A percentile compares a stretch with the other conserved stretches of the same genome.
phyloP scores from a whole-genome alignment of 2,113 vertebrate genomes.

The Miniopterus natalensis region DNA sequence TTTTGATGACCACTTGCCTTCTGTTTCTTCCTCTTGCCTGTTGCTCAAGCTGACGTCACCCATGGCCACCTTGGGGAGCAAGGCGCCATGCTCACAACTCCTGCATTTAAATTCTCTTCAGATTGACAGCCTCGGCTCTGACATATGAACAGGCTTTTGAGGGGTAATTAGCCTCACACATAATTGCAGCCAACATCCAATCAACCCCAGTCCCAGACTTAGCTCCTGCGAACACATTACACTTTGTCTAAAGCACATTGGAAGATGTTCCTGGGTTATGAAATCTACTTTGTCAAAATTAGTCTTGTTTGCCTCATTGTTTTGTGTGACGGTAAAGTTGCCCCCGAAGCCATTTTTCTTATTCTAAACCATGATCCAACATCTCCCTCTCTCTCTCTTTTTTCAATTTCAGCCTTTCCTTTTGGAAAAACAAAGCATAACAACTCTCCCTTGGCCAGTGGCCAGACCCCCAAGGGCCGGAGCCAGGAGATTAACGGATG shows the following conservation, averaged over 20 bases:
- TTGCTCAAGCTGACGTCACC: neutral
- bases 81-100: neutral
- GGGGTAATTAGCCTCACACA: neutral
- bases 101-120: neutral
- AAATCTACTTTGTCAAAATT: neutral
- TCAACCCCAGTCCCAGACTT: neutral
- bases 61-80: neutral
- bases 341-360: neutral
- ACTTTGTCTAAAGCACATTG: neutral
- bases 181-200: conserved; percentile 11
- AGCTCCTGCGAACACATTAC: conserved; percentile 46
- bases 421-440: conserved; percentile 71
- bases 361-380: conserved; percentile 2
- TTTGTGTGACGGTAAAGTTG: neutral
- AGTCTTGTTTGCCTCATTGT: neutral
- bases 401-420: conserved; percentile 62
- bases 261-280: neutral
- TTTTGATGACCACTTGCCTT: neutral
- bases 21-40: neutral
- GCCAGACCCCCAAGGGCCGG: conserved; percentile 54
- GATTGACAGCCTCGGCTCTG: rapidly evolving
- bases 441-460: conserved; percentile 61
- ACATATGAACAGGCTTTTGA: neutral
- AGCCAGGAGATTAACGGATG: conserved; percentile 56
- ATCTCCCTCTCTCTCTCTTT: neutral